These are phyloP conservation scores for Echiichthys vipera DNA, from an alignment of 2,797 vertebrate species.

Conservation along the genomic window DNA sequence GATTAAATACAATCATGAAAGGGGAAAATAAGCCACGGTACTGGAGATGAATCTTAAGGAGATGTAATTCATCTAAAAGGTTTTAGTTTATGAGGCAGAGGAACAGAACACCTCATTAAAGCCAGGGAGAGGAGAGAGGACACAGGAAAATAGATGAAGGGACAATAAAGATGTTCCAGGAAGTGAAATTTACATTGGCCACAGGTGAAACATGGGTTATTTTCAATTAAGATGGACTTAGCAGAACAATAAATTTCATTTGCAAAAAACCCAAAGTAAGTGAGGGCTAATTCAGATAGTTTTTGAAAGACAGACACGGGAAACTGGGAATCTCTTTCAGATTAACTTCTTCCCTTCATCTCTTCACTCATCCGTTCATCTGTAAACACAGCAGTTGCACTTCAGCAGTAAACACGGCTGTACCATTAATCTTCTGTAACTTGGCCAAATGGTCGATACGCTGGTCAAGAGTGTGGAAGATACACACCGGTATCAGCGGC, in stretches of 20 bases:
- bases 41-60: constrained; percentile 76
- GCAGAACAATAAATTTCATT: constrained; percentile 60
- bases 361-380: constrained; percentile 30
- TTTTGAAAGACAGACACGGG: constrained; percentile 19
- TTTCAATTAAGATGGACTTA: constrained; percentile 71
- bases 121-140: constrained; percentile 54
- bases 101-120: constrained; percentile 74
- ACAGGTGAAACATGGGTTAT: constrained; percentile 69
- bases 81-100: constrained; percentile 77
- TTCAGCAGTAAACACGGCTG: constrained; percentile 49
- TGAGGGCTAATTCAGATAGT: constrained; percentile 4
- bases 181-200: constrained; percentile 71
- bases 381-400: constrained; percentile 53
- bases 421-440: constrained; percentile 60
- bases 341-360: constrained; percentile 29
- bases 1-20: constrained; percentile 80
- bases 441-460: constrained; percentile 41
- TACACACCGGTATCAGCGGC: constrained; percentile 45
- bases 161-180: constrained; percentile 70
- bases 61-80: constrained; percentile 81
- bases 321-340: constrained; percentile 20
- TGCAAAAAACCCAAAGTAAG: constrained; percentile 42
- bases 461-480: constrained; percentile 39
- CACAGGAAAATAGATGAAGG: constrained; percentile 65
- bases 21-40: constrained; percentile 54